Base-by-base conservation (phyloP, 2,113 vertebrate genomes). In the Morphnarchus princeps region DNA sequence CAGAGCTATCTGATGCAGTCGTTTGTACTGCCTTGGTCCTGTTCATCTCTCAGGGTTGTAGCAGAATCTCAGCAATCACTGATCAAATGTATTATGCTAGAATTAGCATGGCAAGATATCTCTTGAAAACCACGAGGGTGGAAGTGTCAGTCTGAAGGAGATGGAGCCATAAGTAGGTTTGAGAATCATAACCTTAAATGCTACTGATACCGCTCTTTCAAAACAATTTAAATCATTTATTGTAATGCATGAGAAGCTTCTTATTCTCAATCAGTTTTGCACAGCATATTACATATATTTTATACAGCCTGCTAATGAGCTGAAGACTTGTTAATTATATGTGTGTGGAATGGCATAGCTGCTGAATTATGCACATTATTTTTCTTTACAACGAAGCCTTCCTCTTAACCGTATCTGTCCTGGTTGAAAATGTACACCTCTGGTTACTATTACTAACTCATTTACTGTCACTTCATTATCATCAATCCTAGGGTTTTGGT, bases 251-350 rank as follows among this genome's bases (percentile, higher is more conserved):
- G 87, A 89, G 61, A 82, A 72, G 84, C 84, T 94, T 96, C 93
- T 93, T 84, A 91, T 89, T 97, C 96, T 95, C 89, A 96, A 84
- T 96, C 97, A 95, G 67, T 89, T 96, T 96, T 89, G 83, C 63
- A 82, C 76, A 87, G 88, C 76, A 55, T 95, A 94, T 95, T 96
- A 93, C 95, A 92, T 97, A 88, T 97, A 97, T 96, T 93, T 97
- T 96, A 95, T 97, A 96, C 91, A 96, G 96, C 79, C 54, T 96
- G 73, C 92, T 97, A 96, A 96, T 96, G 96, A 97, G 94, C 87
- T 95, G 95, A 88, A 96, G 93, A 78, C 82, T 97, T 90, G 87
- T 96, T 97, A 97, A 96, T 97, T 95, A 95, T 95, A 76, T 94
- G 90, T 95, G 76, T 95, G 90, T 91, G 83, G 86, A 97, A 89